Evolutionary conservation across 37 sponge, comb jelly and placozoan species (phyloP).

Genomic region (Mnemiopsis leidyi): DNA sequence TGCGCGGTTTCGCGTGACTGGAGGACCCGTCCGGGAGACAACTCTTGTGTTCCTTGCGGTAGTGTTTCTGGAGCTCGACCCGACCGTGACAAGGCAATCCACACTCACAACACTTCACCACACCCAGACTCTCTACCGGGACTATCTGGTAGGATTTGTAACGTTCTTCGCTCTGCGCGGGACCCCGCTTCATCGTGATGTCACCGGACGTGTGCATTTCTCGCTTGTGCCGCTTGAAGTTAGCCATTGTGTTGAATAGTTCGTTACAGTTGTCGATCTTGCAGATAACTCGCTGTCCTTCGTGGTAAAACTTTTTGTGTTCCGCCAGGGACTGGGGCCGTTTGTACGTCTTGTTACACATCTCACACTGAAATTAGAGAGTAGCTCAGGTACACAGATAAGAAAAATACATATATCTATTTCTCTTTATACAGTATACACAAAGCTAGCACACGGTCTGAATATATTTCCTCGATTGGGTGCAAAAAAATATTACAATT

Average conservation of each 20-base stretch:
- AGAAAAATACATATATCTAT: too few species aligned
- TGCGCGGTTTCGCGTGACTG: not conserved
- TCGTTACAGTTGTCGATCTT: slow-evolving; percentile 32
- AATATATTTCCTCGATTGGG: too few species aligned
- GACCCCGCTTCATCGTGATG: not conserved
- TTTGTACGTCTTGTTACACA: slow-evolving; percentile 31
- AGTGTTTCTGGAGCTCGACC: slow-evolving; percentile 25
- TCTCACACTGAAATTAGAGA: slow-evolving; percentile 16
- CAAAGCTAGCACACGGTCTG: too few species aligned
- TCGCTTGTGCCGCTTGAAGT: slow-evolving; percentile 11
- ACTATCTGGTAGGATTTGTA: slow-evolving; percentile 34
- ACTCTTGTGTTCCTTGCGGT: not conserved
- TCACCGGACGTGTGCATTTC: not conserved
- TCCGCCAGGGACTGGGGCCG: slow-evolving; percentile 16
- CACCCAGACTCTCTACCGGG: slow-evolving; percentile 16
- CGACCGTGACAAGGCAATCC: not conserved
- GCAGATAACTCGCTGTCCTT: not conserved
- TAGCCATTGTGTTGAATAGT: slow-evolving; percentile 53
- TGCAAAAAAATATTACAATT: too few species aligned
- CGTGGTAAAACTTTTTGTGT: slow-evolving; percentile 34
- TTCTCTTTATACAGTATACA: too few species aligned
- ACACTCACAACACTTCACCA: not conserved
- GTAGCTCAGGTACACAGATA: too few species aligned
- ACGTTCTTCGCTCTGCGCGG: not conserved
- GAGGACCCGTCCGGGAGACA: too few species aligned